Evolutionary conservation across 2,888 invertebrate species (phyloP).

Genomic region (Stenoptilia bipunctidactyla): DNA sequence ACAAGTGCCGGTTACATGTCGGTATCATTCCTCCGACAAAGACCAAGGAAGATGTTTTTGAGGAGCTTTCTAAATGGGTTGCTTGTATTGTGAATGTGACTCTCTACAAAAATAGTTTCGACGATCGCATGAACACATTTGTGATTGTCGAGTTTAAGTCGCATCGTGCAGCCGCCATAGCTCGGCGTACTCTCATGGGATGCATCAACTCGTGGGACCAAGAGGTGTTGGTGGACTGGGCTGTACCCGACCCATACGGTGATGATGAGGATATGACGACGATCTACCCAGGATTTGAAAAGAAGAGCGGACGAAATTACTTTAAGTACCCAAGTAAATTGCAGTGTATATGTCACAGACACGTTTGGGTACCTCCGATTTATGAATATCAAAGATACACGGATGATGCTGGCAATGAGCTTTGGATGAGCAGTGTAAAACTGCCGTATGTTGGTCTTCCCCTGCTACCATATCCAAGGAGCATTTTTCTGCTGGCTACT

Average conservation of each 20-base stretch:
- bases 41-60: slow-evolving; percentile 72
- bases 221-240: slow-evolving; percentile 87
- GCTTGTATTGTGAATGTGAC: slow-evolving; percentile 78
- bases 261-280: slow-evolving; percentile 78
- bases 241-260: slow-evolving; percentile 82
- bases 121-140: slow-evolving; percentile 79
- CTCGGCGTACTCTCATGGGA: slow-evolving; percentile 74
- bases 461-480: slow-evolving; percentile 26
- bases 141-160: slow-evolving; percentile 86
- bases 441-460: slow-evolving; percentile 44
- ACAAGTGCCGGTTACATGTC: slow-evolving; percentile 86
- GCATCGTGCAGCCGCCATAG: slow-evolving; percentile 83
- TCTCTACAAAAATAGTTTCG: slow-evolving; percentile 71
- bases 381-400: slow-evolving; percentile 44
- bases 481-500: slow-evolving; percentile 44
- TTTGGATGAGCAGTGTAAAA: slow-evolving; percentile 42
- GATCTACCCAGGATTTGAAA: slow-evolving; percentile 44
- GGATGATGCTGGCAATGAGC: slow-evolving; percentile 26
- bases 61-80: slow-evolving; percentile 73
- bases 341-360: no score
- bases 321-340: no score
- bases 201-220: slow-evolving; percentile 76
- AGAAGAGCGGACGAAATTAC: no score
- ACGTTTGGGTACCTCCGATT: slow-evolving; percentile 43
- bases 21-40: slow-evolving; percentile 80